Conservation (phyloP, 1,140 invertebrate genomes). For the Dinoponera quadriceps region DNA sequence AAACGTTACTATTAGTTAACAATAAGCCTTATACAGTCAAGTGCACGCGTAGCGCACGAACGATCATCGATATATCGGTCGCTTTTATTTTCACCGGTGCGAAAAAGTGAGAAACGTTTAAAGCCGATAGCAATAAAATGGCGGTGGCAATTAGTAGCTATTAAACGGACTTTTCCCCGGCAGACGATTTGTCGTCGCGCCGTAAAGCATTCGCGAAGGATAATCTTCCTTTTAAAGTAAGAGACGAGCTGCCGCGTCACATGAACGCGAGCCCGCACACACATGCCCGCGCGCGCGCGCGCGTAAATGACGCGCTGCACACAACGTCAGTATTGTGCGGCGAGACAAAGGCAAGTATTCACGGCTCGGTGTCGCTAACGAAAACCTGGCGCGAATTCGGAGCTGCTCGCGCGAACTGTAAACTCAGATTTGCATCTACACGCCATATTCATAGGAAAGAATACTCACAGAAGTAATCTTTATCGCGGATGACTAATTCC, state of each 20-base stretch:
- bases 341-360: conserved; percentile 39
- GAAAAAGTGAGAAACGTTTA: not conserved
- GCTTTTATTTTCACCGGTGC: not conserved
- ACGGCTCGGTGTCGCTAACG: conserved; percentile 26
- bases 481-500: conserved; percentile 22
- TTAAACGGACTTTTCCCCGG: not conserved
- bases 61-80: no score
- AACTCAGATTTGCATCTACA: not conserved
- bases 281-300: not conserved
- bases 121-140: not conserved
- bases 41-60: no score
- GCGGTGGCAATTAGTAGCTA: not conserved
- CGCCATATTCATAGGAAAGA: conserved; percentile 12
- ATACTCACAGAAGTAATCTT: not conserved
- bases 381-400: conserved; percentile 21
- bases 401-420: not conserved
- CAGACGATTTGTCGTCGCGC: not conserved
- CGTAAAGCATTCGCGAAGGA: conserved; percentile 13
- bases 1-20: no score
- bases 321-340: conserved; percentile 45
- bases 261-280: not conserved
- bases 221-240: not conserved
- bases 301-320: not conserved
- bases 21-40: no score
- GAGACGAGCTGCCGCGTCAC: not conserved